Conservation (phyloP, 2,113 vertebrate species). For the Camarhynchus parvulus region DNA sequence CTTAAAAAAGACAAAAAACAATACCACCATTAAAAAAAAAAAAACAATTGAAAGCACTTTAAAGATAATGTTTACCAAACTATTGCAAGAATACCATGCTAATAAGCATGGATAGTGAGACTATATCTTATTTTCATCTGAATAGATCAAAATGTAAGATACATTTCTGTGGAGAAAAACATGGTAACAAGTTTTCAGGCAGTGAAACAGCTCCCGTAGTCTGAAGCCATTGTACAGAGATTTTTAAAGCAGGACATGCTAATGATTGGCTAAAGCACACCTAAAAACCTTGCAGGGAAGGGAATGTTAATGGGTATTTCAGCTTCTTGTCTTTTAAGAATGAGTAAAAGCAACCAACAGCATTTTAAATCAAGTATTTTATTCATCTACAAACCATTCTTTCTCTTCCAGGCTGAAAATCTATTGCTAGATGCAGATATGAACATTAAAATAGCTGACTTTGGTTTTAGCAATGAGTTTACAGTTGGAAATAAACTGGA, state of each 20-base stretch:
- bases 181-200: neutral
- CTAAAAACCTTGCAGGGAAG: neutral
- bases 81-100: neutral
- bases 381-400: slow-evolving; percentile 35
- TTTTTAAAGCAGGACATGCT: neutral
- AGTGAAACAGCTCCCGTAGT: neutral
- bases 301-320: neutral
- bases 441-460: slow-evolving; percentile 99
- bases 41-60: neutral
- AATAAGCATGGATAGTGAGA: neutral
- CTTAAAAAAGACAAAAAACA: neutral
- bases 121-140: neutral
- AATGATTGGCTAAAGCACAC: neutral
- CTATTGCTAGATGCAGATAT: slow-evolving; percentile 97
- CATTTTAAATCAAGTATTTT: neutral
- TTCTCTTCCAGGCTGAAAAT: slow-evolving; percentile 92
- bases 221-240: neutral
- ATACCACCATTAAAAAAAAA: neutral
- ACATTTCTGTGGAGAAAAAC: neutral
- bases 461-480: slow-evolving; percentile 99
- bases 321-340: neutral
- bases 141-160: neutral
- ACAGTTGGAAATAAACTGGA: slow-evolving; percentile 97
- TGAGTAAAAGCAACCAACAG: neutral
- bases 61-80: neutral